Base-by-base conservation (phyloP, 2,888 invertebrate species). In the Eupithecia subumbrata region DNA sequence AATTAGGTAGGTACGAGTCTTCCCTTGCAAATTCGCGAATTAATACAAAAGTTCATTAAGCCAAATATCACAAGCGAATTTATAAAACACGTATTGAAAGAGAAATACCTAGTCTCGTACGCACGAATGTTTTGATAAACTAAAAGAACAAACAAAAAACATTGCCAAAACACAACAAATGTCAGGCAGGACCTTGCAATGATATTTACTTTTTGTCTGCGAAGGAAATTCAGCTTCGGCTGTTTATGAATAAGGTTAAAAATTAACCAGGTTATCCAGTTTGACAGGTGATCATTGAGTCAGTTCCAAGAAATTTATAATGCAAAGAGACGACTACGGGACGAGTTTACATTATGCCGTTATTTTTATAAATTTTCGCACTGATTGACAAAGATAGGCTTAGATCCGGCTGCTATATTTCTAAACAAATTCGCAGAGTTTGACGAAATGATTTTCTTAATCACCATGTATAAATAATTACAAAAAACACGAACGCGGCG, bases 201-300 rank as follows among this genome's bases (percentile, higher is more conserved):
- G 81, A 81, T 81, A 81, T 79, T 81, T 76, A 81, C 78, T 79
- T 81, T 81, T 81, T 71, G 45, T 48, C n/a, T 37, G 12, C 72
- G 77, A n/a, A 71, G 67, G 22, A 79, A 74, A 67, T 45, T 34
- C 11, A 45, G 25, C 76, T 72, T 72, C 60, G 70, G 16, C 0
- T 0, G 0, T 7, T 14, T 1, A 5, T 5, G 2, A 72, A 37
- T 76, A 81, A 34, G 56, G 78, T 75, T 72, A 52, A 66, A 56
- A 76, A 52, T 71, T 18, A 34, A n/a, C 68, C 25, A 73, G n/a
- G 60, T 25, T 60, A 25, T 60, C 25, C 14, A 64, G 67, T 78
- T 75, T 79, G 79, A 81, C 77, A 78, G 79, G 40, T 67, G 43
- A 4, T 74, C 43, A 52, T 72, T 74, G 45, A 71, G 70, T 73